Conservation (phyloP, 2,113 vertebrate species). For the Austrofundulus limnaeus region DNA sequence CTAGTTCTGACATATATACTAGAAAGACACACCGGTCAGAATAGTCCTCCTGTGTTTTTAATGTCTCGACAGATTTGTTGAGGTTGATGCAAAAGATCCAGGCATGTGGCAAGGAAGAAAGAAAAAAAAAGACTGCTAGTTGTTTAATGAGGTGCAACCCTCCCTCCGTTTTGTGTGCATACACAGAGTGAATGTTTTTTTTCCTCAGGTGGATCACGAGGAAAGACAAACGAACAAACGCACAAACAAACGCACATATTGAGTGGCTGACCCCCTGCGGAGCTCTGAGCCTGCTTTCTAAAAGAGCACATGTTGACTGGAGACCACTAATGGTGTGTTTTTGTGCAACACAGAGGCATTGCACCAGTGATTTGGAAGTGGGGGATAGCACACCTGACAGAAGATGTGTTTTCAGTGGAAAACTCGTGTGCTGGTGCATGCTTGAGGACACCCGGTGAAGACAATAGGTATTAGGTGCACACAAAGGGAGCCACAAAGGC, state of each 20-base stretch:
- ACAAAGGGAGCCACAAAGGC: constrained; percentile 12
- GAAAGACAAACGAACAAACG: constrained; percentile 17
- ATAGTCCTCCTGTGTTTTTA: constrained; percentile 17
- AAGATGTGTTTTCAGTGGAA: constrained; percentile 38
- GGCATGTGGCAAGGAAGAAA: constrained; percentile 45
- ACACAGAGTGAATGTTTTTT: constrained; percentile 49
- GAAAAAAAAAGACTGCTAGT: constrained; percentile 32
- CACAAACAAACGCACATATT: constrained; percentile 23
- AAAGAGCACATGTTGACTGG: constrained; percentile 62
- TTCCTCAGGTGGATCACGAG: constrained; percentile 40
- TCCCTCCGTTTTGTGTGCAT: constrained; percentile 44
- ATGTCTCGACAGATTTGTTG: constrained; percentile 50
- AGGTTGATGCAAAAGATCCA: constrained; percentile 46
- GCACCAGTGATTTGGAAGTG: constrained; percentile 46
- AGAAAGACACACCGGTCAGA: background rate
- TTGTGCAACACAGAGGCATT: constrained; percentile 49
- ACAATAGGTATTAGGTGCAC: constrained; percentile 18
- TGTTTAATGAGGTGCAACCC: constrained; percentile 69
- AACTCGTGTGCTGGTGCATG: constrained; percentile 29
- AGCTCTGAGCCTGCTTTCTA: constrained; percentile 29
- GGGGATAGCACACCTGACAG: constrained; percentile 26
- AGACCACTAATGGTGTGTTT: constrained; percentile 61
- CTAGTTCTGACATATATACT: background rate
- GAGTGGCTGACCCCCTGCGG: constrained; percentile 34
- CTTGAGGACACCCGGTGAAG: constrained; percentile 25